Conservation (phyloP, 1,140 invertebrate genomes). For the Platyscapa corneri region DNA sequence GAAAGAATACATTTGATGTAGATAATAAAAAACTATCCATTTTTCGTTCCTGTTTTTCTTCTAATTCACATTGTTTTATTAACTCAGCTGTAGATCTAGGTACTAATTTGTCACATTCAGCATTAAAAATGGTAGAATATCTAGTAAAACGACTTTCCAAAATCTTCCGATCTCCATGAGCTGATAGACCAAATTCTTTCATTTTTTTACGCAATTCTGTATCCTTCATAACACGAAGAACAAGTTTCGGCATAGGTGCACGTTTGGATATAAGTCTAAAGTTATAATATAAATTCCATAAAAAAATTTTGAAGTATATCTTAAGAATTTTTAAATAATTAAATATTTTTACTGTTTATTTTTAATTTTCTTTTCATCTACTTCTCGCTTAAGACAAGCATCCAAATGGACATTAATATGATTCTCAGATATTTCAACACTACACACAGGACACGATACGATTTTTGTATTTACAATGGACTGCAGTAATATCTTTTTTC, state of each 20-base stretch:
- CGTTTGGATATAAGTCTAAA: conserved; percentile 61
- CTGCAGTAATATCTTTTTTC: conserved; percentile 46
- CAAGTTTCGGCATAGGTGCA: conserved; percentile 75
- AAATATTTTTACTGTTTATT: conserved; percentile 44
- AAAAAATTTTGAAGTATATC: conserved; percentile 12
- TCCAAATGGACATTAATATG: conserved; percentile 77
- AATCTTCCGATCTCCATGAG: conserved; percentile 72
- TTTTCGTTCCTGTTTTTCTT: conserved; percentile 70
- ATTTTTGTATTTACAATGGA: conserved; percentile 50
- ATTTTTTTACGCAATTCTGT: conserved; percentile 73
- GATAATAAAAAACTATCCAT: conserved; percentile 51
- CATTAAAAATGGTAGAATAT: conserved; percentile 73
- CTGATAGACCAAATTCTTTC: conserved; percentile 73
- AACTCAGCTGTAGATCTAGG: conserved; percentile 71
- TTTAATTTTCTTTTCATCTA: conserved; percentile 49
- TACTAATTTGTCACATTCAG: conserved; percentile 73
- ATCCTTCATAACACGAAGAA: conserved; percentile 76
- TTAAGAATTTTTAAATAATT: not conserved
- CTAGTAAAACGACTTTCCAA: conserved; percentile 71
- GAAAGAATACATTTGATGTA: not conserved
- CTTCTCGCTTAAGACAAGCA: conserved; percentile 71
- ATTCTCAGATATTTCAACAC: conserved; percentile 68
- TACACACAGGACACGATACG: conserved; percentile 77
- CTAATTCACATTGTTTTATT: conserved; percentile 71
- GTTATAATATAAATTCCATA: conserved; percentile 31